Evolutionary conservation across 2,113 vertebrate genomes (phyloP), one percentile per base, ranked within the genome.

Genomic region (Zosterops hypoxanthus): DNA sequence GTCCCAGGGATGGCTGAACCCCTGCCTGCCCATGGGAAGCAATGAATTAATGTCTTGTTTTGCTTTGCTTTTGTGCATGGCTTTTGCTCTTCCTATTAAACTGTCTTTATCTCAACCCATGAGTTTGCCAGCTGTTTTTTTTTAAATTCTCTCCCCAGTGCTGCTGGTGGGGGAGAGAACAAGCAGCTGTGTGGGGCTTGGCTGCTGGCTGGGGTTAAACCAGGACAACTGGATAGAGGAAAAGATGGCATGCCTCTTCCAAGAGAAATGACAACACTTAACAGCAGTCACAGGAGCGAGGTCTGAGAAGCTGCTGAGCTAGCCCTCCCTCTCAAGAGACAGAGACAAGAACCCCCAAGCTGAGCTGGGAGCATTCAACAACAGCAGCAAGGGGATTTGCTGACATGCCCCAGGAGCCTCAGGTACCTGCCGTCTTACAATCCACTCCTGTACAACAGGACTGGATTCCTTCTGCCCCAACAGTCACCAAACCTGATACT

Each of bases 261-360:
- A 9, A 46, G 59, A 88, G 46, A 79, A 72, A 79, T 28, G 19
- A 59, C 34, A 75, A 24, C 44, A 44, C 31, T 65, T 46, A 36
- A 46, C 28, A 69, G 50, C 0, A 0, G 33, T 59, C 29, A 71
- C 2, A 2, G 39, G 31, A 72, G 25, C 3, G 2, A 79, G 22
- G 22, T 22, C 77, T 68, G 26, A 92, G 53, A 64, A 82, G 88
- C 31, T 93, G 44, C 39, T 92, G 52, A 72, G 26, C 23, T 52
- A 44, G 33, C 14, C 33, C 20, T 68, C 8, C 21, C 9, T 8
- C 6, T 3, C 31, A 26, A 50, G 18, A 75, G 47, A n/a, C 36
- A 61, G 31, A 79, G 24, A 59, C 28, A 78, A 65, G 25, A 81
- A 50, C 2, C 12, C 20, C 16, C 1, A 6, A n/a, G 36, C 34